These are phyloP conservation scores for Haliclystus octoradiatus DNA, from an alignment of 30 jellyfish, hydroid and myxozoan species.

Conservation along the genomic window DNA sequence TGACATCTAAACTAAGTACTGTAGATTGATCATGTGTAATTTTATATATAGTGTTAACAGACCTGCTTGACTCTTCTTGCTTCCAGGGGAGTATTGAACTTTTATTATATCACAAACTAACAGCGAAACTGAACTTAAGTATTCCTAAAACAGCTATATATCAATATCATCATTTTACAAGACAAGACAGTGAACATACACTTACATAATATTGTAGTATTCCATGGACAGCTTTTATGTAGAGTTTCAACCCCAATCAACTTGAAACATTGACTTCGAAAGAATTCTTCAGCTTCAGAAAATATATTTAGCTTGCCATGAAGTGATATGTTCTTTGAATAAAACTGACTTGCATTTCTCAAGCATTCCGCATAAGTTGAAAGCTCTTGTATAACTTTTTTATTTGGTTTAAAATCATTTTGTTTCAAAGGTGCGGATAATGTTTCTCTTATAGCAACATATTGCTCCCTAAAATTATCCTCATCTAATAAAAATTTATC, in stretches of 20 bases:
- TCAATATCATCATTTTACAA: too few relatives aligned
- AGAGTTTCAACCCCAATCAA: not conserved
- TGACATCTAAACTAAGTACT: too few relatives aligned
- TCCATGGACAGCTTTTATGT: not conserved
- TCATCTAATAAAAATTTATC: not conserved
- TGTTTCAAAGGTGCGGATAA: not conserved
- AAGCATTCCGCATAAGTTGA: not conserved
- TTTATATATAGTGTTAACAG: too few relatives aligned
- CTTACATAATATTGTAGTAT: not conserved
- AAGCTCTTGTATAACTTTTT: too few relatives aligned
- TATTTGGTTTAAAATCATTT: too few relatives aligned
- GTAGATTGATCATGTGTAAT: too few relatives aligned
- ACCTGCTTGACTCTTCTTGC: too few relatives aligned
- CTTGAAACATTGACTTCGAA: not conserved
- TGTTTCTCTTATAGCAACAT: not conserved
- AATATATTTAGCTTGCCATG: not conserved
- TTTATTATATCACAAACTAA: too few relatives aligned
- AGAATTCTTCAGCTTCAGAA: not conserved
- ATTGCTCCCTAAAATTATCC: not conserved
- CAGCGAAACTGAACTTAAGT: too few relatives aligned
- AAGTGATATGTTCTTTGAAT: not conserved
- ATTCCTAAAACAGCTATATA: too few relatives aligned
- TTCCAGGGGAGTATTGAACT: too few relatives aligned
- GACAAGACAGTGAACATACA: too few relatives aligned
- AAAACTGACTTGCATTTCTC: not conserved